Conservation (phyloP, 2,113 vertebrate genomes). For the Amia ocellicauda region DNA sequence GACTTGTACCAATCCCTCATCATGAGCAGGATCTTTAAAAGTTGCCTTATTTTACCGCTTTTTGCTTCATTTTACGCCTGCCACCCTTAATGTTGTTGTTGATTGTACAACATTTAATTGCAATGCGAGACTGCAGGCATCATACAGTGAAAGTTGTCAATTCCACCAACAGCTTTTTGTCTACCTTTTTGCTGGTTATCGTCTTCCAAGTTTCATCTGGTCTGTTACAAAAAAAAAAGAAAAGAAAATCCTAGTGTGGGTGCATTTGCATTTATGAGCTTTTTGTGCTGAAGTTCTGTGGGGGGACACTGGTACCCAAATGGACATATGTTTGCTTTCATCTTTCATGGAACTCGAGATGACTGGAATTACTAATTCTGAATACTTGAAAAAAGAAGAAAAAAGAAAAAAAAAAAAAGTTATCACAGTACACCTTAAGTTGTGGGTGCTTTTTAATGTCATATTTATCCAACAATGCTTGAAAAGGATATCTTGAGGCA, state of each 20-base stretch:
- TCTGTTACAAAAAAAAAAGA: constrained; percentile 62
- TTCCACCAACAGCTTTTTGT: neutral
- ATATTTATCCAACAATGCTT: neutral
- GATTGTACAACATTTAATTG: constrained; percentile 50
- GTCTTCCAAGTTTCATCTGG: constrained; percentile 56
- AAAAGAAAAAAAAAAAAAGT: constrained; percentile 2
- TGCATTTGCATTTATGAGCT: constrained; percentile 42
- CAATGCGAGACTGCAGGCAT: constrained; percentile 24
- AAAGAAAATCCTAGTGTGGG: neutral
- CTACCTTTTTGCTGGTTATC: neutral
- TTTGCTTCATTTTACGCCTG: constrained; percentile 50
- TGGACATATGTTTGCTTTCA: constrained; percentile 37
- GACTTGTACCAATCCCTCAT: constrained; percentile 24
- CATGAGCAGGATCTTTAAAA: constrained; percentile 52
- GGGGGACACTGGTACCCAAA: neutral
- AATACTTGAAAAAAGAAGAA: constrained; percentile 61
- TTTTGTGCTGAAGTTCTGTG: constrained; percentile 39
- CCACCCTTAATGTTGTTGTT: constrained; percentile 41
- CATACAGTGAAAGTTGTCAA: constrained; percentile 23
- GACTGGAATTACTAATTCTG: constrained; percentile 55
- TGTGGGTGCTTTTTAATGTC: constrained; percentile 31
- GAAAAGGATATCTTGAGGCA: neutral
- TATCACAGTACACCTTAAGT: constrained; percentile 18
- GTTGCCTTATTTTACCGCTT: constrained; percentile 70
- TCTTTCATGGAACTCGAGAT: constrained; percentile 33